Evolutionary conservation across 2,888 invertebrate genomes (phyloP), one percentile per base, ranked within the genome.

Genomic region (Tachystola acroxantha): DNA sequence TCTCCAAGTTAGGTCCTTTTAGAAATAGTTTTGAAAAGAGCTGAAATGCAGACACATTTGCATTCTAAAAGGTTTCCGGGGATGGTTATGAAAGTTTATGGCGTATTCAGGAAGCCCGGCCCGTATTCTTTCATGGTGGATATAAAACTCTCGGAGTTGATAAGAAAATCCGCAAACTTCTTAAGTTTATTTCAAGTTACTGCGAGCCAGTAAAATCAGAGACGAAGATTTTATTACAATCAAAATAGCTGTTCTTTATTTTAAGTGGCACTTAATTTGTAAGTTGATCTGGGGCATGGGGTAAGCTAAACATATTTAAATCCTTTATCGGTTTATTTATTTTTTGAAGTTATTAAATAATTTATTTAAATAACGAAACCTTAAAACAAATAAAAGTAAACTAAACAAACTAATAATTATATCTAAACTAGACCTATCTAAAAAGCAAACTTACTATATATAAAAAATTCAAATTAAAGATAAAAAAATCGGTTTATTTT

Each of bases 21-120:
- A 68, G 71, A 71, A 77, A 76, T 75, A 73, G 68, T 73, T 79
- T 62, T 75, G 66, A 73, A 77, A 66, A 63, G 71, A 69, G 64
- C 60, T 61, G 73, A 70, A 76, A 73, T 77, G 74, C 73, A 71
- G 16, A 61, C 68, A 69, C 68, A 80, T 84, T 82, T 80, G 77
- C 78, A 77, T 82, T 69, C 64, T 64, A 70, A 77, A 74, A 70
- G 68, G 70, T 62, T 73, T 66, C 58, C 54, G 42, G 45, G 43
- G 45, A 56, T 50, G 59, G 56, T 53, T 64, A 68, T 69, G 63
- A 65, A 77, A 72, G 54, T 74, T 70, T 68, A 72, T 63, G 52
- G 53, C 46, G 48, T 57, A 32, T 64, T 57, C 58, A 57, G 50
- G 39, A 50, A 44, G 45, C 40, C 42, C 24, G 16, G 45, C 41